Conservation (phyloP, 2,888 invertebrate genomes). For the Caenorhabditis wallacei region DNA sequence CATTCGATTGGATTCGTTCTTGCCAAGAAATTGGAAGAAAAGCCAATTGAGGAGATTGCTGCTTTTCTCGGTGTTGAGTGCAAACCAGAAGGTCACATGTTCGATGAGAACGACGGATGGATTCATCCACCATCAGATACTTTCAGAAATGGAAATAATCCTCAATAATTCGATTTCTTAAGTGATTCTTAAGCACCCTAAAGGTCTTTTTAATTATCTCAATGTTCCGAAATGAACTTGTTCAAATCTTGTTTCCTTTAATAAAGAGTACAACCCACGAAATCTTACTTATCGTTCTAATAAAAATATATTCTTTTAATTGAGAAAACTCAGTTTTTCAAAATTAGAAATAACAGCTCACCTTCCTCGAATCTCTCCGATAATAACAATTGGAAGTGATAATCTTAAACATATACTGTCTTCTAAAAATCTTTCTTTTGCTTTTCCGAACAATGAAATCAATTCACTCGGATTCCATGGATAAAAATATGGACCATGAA, state of each 20-base stretch:
- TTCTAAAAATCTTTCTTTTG: slow-evolving; percentile 4
- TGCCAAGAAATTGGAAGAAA: slow-evolving; percentile 14
- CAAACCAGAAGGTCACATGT: neutral
- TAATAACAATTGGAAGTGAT: slow-evolving; percentile 24
- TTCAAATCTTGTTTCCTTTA: too few relatives aligned
- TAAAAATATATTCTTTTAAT: too few relatives aligned
- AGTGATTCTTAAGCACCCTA: too few relatives aligned
- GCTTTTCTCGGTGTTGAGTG: slow-evolving; percentile 3
- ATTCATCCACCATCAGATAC: neutral
- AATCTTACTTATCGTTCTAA: too few relatives aligned
- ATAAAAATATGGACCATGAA: slow-evolving; percentile 46
- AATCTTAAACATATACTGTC: slow-evolving; percentile 30
- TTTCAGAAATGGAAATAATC: neutral
- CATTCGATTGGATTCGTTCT: slow-evolving; percentile 7
- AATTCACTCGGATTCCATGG: slow-evolving; percentile 18
- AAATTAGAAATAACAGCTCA: slow-evolving; percentile 11
- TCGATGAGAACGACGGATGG: slow-evolving; percentile 19
- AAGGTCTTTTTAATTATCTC: too few relatives aligned
- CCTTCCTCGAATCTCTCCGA: slow-evolving; percentile 51
- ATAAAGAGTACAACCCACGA: too few relatives aligned
- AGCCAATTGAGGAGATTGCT: neutral
- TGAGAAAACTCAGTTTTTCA: too few relatives aligned
- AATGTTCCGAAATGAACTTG: too few relatives aligned
- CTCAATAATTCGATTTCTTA: too few relatives aligned
- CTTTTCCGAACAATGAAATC: slow-evolving; percentile 19